phyloP scores from a whole-genome alignment of 1,140 invertebrate genomes.

The Diuraphis noxia region DNA sequence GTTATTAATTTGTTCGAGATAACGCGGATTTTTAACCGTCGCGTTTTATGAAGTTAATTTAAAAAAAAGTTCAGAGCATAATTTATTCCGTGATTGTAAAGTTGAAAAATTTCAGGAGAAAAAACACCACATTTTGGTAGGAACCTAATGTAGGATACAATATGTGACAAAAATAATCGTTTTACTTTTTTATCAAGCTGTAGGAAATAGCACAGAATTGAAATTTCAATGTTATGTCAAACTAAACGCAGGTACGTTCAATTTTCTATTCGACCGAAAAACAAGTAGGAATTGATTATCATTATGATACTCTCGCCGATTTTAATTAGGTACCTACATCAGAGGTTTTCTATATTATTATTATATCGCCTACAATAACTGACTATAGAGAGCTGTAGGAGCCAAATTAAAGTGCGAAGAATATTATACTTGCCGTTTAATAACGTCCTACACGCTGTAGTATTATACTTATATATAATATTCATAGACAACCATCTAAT shows the following conservation, averaged over 20 bases:
- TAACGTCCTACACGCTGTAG: neutral
- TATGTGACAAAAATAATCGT: neutral
- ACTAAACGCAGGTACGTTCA: neutral
- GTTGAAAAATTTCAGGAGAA: neutral
- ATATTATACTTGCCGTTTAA: neutral
- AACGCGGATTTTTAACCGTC: neutral
- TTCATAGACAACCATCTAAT: neutral
- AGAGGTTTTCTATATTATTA: too few relatives aligned
- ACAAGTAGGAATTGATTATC: neutral
- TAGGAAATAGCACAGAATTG: neutral
- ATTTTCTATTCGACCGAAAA: neutral
- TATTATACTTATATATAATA: neutral
- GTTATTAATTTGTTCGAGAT: neutral
- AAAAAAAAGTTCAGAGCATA: neutral
- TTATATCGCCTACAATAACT: neutral
- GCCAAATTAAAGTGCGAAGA: neutral
- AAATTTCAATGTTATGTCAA: neutral
- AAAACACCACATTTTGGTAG: neutral
- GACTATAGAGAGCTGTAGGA: too few relatives aligned
- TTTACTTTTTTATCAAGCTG: neutral
- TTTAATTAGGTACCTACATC: too few relatives aligned
- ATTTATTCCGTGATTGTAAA: neutral
- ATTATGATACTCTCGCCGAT: neutral
- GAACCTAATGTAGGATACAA: neutral
- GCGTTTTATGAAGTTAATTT: neutral